phyloP scores from a whole-genome alignment of 2,797 vertebrate genomes.

The Phrynocephalus forsythii region DNA sequence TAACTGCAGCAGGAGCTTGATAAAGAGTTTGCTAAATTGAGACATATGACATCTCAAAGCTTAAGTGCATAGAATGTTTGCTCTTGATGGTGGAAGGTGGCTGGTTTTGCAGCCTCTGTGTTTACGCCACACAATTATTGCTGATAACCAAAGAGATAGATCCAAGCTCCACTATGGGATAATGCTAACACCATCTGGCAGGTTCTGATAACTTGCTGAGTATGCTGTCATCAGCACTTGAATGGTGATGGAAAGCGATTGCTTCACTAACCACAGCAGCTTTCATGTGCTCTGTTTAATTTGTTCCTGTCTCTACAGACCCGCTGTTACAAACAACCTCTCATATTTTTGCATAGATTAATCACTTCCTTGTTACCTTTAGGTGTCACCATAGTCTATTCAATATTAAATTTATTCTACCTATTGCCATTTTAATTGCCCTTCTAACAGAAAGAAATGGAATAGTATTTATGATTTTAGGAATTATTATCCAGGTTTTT shows the following conservation, averaged over 20 bases:
- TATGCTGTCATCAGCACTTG: constrained; percentile 61
- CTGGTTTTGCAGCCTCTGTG: constrained; percentile 54
- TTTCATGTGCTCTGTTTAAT: constrained; percentile 57
- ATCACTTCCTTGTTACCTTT: constrained; percentile 59
- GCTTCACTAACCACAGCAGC: constrained; percentile 41
- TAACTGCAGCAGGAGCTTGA: constrained; percentile 56
- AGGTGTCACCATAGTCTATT: constrained; percentile 39
- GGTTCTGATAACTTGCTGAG: constrained; percentile 55
- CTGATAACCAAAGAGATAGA: constrained; percentile 67
- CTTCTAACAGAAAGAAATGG: constrained; percentile 40
- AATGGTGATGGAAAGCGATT: constrained; percentile 62
- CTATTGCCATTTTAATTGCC: constrained; percentile 45
- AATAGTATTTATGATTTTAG: constrained; percentile 18
- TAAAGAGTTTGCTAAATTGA: constrained; percentile 59
- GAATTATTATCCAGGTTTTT: not conserved
- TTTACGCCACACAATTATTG: constrained; percentile 66
- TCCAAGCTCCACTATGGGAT: constrained; percentile 54
- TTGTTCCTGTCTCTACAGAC: constrained; percentile 56
- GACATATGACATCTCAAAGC: constrained; percentile 53
- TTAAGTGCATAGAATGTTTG: constrained; percentile 64
- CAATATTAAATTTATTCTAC: constrained; percentile 40
- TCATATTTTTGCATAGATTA: constrained; percentile 55
- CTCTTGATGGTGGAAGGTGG: constrained; percentile 63
- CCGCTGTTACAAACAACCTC: not conserved
- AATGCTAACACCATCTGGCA: constrained; percentile 76